These are phyloP conservation scores for Agrotis segetum DNA, from an alignment of 2,888 invertebrate species.

Conservation along the genomic window DNA sequence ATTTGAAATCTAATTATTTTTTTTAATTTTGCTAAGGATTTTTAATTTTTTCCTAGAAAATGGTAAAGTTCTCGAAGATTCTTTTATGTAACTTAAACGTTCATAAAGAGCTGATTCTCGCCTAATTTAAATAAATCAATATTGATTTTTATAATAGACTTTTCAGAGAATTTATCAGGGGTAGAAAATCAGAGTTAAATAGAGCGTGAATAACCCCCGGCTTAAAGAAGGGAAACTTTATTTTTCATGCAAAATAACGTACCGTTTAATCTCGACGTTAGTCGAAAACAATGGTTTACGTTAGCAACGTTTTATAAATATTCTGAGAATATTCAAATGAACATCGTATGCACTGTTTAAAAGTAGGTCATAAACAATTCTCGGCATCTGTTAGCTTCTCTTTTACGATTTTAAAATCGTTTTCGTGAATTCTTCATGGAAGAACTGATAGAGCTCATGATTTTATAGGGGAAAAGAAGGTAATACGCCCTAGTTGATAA, in stretches of 20 bases:
- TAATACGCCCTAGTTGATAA: too few relatives aligned
- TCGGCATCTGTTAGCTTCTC: neutral
- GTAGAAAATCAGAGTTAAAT: neutral
- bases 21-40: neutral
- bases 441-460: neutral
- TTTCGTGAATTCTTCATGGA: neutral
- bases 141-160: too few relatives aligned
- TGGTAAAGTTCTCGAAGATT: too few relatives aligned
- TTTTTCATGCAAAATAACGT: neutral
- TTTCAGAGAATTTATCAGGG: neutral
- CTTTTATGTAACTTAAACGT: too few relatives aligned
- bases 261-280: neutral
- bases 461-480: neutral
- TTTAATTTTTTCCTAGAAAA: neutral
- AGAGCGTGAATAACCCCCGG: neutral
- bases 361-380: constrained; percentile 29
- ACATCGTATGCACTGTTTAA: constrained; percentile 8
- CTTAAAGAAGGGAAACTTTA: neutral
- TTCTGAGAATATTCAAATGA: constrained; percentile 52
- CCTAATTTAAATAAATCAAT: too few relatives aligned
- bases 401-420: neutral
- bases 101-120: too few relatives aligned
- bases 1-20: too few relatives aligned
- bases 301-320: constrained; percentile 10
- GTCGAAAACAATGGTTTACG: constrained; percentile 22